Percentiles rank a stretch among this genome's conserved stretches.
phyloP scores from a whole-genome alignment of 2,797 vertebrate species.

The Lepilemur ruficaudatus region DNA sequence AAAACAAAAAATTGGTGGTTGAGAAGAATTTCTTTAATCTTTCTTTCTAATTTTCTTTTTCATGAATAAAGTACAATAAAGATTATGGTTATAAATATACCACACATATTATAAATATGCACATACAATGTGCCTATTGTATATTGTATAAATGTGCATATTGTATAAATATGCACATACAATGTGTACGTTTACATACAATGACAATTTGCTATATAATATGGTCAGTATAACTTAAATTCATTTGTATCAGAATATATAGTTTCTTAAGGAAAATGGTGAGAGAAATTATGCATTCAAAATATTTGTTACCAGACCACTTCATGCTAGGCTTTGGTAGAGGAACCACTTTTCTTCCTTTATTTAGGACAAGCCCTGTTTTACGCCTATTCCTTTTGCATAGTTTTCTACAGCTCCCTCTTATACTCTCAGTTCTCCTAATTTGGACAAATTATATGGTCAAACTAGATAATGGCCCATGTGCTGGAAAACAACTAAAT shows the following conservation, averaged over 20 bases:
- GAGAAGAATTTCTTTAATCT: background rate
- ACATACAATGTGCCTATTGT: background rate
- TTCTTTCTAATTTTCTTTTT: background rate
- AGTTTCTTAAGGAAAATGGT: background rate
- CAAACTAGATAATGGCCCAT: background rate
- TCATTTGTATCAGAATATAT: background rate
- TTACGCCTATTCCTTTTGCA: background rate
- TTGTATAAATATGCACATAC: background rate
- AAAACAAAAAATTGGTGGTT: background rate
- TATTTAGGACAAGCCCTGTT: background rate
- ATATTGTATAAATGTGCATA: too few relatives aligned
- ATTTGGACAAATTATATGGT: background rate
- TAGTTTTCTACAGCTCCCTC: background rate
- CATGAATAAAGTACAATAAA: background rate
- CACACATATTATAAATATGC: background rate
- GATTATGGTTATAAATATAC: background rate
- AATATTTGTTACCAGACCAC: background rate
- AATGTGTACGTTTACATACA: background rate
- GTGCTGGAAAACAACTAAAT: background rate
- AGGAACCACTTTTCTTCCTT: background rate
- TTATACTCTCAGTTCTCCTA: background rate
- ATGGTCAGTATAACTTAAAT: background rate
- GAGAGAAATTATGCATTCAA: background rate
- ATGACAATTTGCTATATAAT: background rate
- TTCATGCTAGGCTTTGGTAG: background rate